Percentiles rank a stretch among this genome's conserved stretches.
Conservation (phyloP, 2,888 invertebrate species). For the Diaperis boleti region DNA sequence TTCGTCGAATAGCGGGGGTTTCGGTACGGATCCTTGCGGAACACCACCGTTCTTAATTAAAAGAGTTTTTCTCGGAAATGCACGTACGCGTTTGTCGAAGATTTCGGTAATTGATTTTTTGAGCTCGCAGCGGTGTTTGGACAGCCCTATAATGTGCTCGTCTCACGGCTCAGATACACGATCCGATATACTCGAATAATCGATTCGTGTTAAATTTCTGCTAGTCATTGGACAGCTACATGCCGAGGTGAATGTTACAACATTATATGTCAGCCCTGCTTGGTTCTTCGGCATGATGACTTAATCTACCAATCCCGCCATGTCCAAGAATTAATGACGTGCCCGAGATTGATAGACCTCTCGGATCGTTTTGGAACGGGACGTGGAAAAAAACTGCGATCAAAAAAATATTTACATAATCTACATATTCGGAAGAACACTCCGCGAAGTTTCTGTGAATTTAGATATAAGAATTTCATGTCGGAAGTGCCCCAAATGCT, state of each 20-base stretch:
- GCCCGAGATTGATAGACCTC: slow-evolving; percentile 51
- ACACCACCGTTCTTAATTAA: no score
- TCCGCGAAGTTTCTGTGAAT: no score
- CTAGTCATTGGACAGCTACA: slow-evolving; percentile 61
- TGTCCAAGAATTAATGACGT: slow-evolving; percentile 52
- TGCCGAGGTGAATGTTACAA: slow-evolving; percentile 56
- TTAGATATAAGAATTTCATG: no score
- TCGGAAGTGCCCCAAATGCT: no score
- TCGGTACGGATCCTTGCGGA: no score
- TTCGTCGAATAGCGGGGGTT: no score
- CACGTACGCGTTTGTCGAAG: slow-evolving; percentile 45
- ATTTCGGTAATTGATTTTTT: slow-evolving; percentile 61
- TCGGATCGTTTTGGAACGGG: neutral
- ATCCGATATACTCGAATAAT: slow-evolving; percentile 62
- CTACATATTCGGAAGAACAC: no score
- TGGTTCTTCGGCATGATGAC: slow-evolving; percentile 51
- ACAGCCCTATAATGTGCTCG: slow-evolving; percentile 60
- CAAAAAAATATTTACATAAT: no score
- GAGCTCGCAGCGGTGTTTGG: slow-evolving; percentile 59
- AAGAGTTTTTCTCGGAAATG: neutral
- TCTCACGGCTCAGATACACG: slow-evolving; percentile 62
- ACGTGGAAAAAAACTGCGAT: no score
- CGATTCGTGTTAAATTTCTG: slow-evolving; percentile 61
- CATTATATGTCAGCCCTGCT: slow-evolving; percentile 56
- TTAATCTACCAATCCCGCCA: slow-evolving; percentile 53